Conservation (phyloP, 2,888 invertebrate genomes). For the Drosophila falleni region DNA sequence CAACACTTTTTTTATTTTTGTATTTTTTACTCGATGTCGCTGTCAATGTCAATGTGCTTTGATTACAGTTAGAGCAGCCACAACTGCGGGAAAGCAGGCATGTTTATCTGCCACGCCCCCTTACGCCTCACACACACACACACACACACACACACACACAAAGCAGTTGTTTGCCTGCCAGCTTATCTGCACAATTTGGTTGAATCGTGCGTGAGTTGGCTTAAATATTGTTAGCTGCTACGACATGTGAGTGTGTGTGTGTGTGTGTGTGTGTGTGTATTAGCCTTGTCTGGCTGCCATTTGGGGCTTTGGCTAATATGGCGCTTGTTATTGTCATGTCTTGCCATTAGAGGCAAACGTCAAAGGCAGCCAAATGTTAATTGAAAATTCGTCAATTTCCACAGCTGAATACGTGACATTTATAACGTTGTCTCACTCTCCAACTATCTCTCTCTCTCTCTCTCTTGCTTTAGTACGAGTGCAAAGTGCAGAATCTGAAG, state of each 20-base stretch:
- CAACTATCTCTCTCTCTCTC: constrained; percentile 20
- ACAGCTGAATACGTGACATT: constrained; percentile 31
- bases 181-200: constrained; percentile 4
- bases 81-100: constrained; percentile 34
- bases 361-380: constrained; percentile 70
- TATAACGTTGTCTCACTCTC: constrained; percentile 4
- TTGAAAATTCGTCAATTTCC: constrained; percentile 63
- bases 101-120: constrained; percentile 55
- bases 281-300: constrained; percentile 51
- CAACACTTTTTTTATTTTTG: constrained; percentile 46
- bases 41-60: constrained; percentile 62
- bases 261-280: constrained; percentile 19
- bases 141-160: constrained; percentile 15
- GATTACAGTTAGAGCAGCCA: constrained; percentile 65
- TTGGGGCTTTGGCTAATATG: constrained; percentile 53
- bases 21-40: constrained; percentile 1
- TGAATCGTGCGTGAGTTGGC: constrained; percentile 63
- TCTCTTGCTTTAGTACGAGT: constrained; percentile 94
- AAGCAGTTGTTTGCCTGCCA: constrained; percentile 19
- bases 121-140: background rate
- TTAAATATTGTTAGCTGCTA: constrained; percentile 55
- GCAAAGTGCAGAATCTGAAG: constrained; percentile 98
- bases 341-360: constrained; percentile 64
- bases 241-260: constrained; percentile 22
- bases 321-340: constrained; percentile 77